Base-by-base conservation (phyloP, 2,888 invertebrate species). In the Blastobasis lacticolella region DNA sequence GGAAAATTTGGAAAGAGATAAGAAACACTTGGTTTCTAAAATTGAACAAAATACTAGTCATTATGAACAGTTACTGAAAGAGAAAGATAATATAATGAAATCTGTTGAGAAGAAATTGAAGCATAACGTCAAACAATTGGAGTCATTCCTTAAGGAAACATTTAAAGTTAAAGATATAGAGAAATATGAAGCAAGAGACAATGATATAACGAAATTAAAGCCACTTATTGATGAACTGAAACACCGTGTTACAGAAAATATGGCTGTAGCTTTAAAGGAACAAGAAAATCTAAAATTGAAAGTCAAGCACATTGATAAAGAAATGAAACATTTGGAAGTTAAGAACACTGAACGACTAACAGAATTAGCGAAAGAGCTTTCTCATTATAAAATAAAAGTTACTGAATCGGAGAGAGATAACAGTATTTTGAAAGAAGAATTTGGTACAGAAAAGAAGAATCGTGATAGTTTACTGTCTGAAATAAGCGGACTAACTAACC, bases 21-120 rank as follows among this genome's bases (percentile, higher is more conserved):
- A 73, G 58, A 70, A 70, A 53, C 70, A 74, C 36, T 53, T 78
- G 54, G 73, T 70, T n/a, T 67, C 65, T 53, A 62, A 64, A 3
- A 67, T 76, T 46, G 69, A 78, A 62, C 68, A 74, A 57, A 69
- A 72, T 49, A 77, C 71, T 23, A 74, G 62, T 53, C 74, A 59
- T 42, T 69, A 73, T 56, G 75, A 74, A 61, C 47, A 66, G 4
- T 46, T 70, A 40, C 45, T 74, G 6, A 74, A 72, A 59, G 76
- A 75, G 53, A 78, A 78, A 53, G 69, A 76, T 50, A 55, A 52
- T 38, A 54, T 71, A 7, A 73, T 79, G 45, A 69, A 73, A 50
- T 23, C 23, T 23, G 23, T 23, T 2, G 23, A 23, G 23, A 23
- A 23, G 23, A 23, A 23, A 23, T 23, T 23, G 23, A 23, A 23